Conservation (phyloP, 1,140 invertebrate genomes). For the Cephus cinctus region DNA sequence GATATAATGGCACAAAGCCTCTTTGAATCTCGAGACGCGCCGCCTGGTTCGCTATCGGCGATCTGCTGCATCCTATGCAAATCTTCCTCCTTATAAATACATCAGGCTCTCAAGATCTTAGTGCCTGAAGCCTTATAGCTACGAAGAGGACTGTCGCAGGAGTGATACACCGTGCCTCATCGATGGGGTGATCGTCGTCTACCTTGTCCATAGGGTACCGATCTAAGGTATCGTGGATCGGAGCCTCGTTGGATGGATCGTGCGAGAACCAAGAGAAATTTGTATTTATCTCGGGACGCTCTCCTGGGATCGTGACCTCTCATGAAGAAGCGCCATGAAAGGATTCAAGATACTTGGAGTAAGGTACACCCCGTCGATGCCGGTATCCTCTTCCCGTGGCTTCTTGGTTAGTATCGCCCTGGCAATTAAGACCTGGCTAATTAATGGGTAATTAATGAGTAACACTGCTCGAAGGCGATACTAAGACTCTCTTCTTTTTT, state of each 20-base stretch:
- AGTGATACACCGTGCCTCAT: too few relatives aligned
- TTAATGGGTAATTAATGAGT: constrained; percentile 56
- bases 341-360: too few relatives aligned
- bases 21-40: constrained; percentile 53
- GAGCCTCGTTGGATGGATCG: too few relatives aligned
- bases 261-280: too few relatives aligned
- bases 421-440: constrained; percentile 50
- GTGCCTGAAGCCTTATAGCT: not conserved
- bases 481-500: constrained; percentile 9
- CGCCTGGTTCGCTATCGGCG: constrained; percentile 48
- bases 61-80: constrained; percentile 58
- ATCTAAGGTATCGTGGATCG: too few relatives aligned
- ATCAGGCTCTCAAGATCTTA: constrained; percentile 52
- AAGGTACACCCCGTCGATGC: too few relatives aligned
- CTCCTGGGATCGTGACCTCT: too few relatives aligned
- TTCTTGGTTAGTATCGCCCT: constrained; percentile 24
- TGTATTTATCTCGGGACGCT: too few relatives aligned
- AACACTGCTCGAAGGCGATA: constrained; percentile 46
- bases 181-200: too few relatives aligned
- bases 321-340: too few relatives aligned
- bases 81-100: constrained; percentile 57
- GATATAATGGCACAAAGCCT: constrained; percentile 57
- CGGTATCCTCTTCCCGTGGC: too few relatives aligned
- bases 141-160: constrained; percentile 10
- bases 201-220: too few relatives aligned